Conservation (phyloP, 2,113 vertebrate species). For the Puma concolor region DNA sequence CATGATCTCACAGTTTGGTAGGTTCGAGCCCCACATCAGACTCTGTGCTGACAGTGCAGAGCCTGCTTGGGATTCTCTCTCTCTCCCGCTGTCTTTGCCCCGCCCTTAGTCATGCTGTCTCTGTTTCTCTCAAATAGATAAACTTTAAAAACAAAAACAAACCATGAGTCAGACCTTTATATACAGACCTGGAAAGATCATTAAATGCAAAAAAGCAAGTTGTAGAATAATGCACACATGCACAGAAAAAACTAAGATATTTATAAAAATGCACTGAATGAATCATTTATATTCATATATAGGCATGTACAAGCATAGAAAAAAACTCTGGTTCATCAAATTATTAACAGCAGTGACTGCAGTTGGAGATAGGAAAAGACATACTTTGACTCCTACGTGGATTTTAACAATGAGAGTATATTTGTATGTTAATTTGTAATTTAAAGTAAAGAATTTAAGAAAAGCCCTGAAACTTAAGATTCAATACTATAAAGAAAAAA, state of each 20-base stretch:
- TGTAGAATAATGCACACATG: background rate
- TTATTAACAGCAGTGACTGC: background rate
- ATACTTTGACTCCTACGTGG: background rate
- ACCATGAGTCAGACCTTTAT: background rate
- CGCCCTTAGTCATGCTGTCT: too few relatives aligned
- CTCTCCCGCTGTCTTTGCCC: too few relatives aligned
- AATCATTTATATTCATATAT: background rate
- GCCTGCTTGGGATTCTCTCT: too few relatives aligned
- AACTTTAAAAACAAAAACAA: background rate
- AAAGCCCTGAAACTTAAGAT: background rate
- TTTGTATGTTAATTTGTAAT: background rate
- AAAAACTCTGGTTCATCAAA: background rate
- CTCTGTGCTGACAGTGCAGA: too few relatives aligned
- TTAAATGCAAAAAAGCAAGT: background rate
- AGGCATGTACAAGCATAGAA: background rate
- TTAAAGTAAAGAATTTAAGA: slow-evolving; percentile 8
- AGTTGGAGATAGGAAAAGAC: background rate
- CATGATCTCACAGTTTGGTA: too few relatives aligned
- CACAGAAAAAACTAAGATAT: background rate
- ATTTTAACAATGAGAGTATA: background rate
- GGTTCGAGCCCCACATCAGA: too few relatives aligned
- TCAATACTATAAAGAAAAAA: background rate
- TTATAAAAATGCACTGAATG: background rate
- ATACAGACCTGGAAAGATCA: background rate
- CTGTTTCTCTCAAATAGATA: too few relatives aligned